Conservation (phyloP, 1,140 invertebrate genomes). For the Thaumatotibia leucotreta region DNA sequence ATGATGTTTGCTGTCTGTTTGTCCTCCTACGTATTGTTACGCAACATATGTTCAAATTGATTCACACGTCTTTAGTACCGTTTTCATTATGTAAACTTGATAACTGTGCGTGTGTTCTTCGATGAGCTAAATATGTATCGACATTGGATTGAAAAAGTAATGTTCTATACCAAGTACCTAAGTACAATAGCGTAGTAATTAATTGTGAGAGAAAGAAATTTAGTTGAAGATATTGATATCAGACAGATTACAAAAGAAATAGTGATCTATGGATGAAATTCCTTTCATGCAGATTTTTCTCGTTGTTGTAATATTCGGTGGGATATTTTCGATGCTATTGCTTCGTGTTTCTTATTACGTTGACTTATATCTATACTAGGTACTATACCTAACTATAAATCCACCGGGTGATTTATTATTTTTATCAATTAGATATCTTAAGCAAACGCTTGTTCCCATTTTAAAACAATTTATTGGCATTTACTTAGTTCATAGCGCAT, state of each 20-base stretch:
- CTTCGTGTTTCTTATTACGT: too few relatives aligned
- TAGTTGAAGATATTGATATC: too few relatives aligned
- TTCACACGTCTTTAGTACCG: background rate
- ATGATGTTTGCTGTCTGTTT: slow-evolving; percentile 3
- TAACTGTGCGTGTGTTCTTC: background rate
- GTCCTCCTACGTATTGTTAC: background rate
- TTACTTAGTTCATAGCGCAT: background rate
- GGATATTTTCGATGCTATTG: too few relatives aligned
- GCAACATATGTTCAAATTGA: background rate
- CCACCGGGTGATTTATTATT: background rate
- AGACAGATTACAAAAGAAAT: too few relatives aligned
- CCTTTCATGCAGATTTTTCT: too few relatives aligned
- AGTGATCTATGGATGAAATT: too few relatives aligned
- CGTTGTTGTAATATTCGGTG: too few relatives aligned
- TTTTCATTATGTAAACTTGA: background rate
- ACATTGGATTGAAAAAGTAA: background rate
- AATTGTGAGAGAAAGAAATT: background rate
- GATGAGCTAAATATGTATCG: background rate
- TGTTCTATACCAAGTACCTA: background rate
- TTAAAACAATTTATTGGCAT: background rate
- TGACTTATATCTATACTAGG: too few relatives aligned
- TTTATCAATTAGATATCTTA: background rate
- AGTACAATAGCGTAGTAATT: background rate
- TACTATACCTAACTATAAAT: background rate
- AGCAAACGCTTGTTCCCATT: background rate